phyloP scores from a whole-genome alignment of 2,113 vertebrate species.

The Elephantulus edwardii region DNA sequence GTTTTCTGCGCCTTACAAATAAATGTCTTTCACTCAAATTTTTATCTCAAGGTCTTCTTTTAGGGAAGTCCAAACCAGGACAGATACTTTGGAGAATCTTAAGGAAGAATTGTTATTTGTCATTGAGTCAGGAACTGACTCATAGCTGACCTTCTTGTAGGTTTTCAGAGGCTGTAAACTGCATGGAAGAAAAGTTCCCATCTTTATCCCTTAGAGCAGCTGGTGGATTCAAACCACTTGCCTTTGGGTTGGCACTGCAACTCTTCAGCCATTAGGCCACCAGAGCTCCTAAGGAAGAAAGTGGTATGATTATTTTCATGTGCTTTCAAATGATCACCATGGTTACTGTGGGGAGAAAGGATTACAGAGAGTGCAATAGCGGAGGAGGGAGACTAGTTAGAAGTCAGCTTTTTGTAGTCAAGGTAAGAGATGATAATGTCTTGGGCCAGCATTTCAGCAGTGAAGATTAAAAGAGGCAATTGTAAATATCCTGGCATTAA shows the following conservation, averaged over 20 bases:
- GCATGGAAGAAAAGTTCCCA: no score
- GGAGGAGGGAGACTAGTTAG: neutral
- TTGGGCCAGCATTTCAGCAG: neutral
- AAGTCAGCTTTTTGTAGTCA: neutral
- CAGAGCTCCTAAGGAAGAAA: neutral
- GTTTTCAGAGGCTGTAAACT: no score
- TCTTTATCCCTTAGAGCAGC: no score
- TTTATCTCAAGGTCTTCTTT: neutral
- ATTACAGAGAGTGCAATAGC: rapidly evolving
- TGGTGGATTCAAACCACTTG: no score
- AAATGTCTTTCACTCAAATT: neutral
- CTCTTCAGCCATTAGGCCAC: no score
- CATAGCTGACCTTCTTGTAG: no score
- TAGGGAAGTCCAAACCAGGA: neutral
- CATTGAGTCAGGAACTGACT: no score
- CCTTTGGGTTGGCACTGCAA: no score
- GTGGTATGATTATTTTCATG: neutral
- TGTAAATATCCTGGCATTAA: neutral
- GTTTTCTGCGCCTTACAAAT: neutral
- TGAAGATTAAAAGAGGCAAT: neutral
- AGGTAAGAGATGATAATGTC: neutral
- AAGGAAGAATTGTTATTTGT: neutral
- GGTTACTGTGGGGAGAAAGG: neutral
- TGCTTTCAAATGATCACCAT: neutral
- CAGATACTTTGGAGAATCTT: neutral